These are phyloP conservation scores for Drosophila subquinaria DNA, from an alignment of 2,888 invertebrate species.

Conservation along the genomic window DNA sequence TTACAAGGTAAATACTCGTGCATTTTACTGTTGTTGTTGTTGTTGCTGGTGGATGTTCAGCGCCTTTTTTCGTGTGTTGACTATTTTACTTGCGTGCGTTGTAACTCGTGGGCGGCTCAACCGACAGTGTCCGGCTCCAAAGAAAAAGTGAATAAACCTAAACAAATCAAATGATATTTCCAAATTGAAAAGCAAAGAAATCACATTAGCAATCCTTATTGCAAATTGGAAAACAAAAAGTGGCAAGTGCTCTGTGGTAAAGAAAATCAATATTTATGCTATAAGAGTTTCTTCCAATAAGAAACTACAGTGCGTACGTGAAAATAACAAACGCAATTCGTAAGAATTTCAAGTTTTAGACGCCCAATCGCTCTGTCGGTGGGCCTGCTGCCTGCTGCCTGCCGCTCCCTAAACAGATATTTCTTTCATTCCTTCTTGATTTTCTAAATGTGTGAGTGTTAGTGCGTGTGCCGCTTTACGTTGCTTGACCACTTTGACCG, in stretches of 20 bases:
- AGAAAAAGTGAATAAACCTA: constrained; percentile 14
- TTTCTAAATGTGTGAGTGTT: constrained; percentile 19
- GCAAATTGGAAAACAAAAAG: constrained; percentile 34
- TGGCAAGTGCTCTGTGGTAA: constrained; percentile 49
- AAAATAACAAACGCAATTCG: constrained; percentile 43
- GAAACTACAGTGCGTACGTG: constrained; percentile 39
- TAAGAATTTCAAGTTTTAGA: constrained; percentile 47
- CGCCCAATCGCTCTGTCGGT: constrained; percentile 29
- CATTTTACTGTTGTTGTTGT: constrained; percentile 61
- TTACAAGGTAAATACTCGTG: constrained; percentile 79
- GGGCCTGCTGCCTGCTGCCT: constrained; percentile 51
- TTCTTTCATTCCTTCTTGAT: constrained; percentile 49
- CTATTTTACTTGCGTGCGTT: constrained; percentile 78
- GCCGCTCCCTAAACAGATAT: constrained; percentile 70
- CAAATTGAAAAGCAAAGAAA: neutral
- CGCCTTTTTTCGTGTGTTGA: constrained; percentile 78
- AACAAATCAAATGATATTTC: neutral
- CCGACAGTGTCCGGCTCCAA: constrained; percentile 31
- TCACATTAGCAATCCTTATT: constrained; percentile 9
- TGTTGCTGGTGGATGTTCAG: constrained; percentile 77
- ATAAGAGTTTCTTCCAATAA: constrained; percentile 56
- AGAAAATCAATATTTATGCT: constrained; percentile 69
- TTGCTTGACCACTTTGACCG: constrained; percentile 81
- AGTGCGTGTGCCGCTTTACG: constrained; percentile 61
- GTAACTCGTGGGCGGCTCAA: constrained; percentile 73